A percentile compares a stretch with the other conserved stretches of the same genome.
Evolutionary conservation across 2,888 invertebrate species (phyloP).

Genomic region (Acanthococcus lagerstroemiae): DNA sequence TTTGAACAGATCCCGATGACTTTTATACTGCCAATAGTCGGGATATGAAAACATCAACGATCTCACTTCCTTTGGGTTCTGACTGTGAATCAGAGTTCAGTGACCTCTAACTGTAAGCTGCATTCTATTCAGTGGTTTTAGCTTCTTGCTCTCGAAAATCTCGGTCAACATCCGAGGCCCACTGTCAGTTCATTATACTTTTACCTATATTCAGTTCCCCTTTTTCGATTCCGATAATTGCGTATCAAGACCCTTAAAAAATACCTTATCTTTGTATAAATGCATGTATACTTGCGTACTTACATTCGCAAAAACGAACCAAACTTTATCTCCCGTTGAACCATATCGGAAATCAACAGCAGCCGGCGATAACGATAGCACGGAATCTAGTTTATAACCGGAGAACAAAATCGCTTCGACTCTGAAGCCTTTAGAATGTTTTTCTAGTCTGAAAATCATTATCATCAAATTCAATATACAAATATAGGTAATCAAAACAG

Average conservation of each 20-base stretch:
- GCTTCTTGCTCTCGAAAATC: too few relatives aligned
- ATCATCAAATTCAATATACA: too few relatives aligned
- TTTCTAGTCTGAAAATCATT: conserved; percentile 9
- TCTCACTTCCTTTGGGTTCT: too few relatives aligned
- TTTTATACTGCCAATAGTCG: too few relatives aligned
- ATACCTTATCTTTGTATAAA: not conserved
- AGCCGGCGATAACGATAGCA: conserved; percentile 10
- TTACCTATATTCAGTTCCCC: not conserved
- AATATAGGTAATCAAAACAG: too few relatives aligned
- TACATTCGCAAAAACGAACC: conserved; percentile 27
- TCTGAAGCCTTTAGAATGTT: conserved; percentile 13
- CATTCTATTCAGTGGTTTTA: too few relatives aligned
- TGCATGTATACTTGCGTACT: not conserved
- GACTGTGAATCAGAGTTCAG: too few relatives aligned
- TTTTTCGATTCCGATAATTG: not conserved
- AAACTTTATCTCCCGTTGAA: conserved; percentile 12
- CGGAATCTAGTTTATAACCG: conserved; percentile 19
- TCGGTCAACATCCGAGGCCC: too few relatives aligned
- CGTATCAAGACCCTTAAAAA: not conserved
- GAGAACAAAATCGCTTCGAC: conserved; percentile 22
- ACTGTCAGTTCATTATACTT: too few relatives aligned
- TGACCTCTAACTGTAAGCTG: too few relatives aligned
- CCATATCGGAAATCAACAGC: conserved; percentile 2
- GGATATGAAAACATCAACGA: too few relatives aligned
- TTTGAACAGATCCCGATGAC: too few relatives aligned